Conservation (phyloP, 2,113 vertebrate genomes). For the Falcunculus frontatus region DNA sequence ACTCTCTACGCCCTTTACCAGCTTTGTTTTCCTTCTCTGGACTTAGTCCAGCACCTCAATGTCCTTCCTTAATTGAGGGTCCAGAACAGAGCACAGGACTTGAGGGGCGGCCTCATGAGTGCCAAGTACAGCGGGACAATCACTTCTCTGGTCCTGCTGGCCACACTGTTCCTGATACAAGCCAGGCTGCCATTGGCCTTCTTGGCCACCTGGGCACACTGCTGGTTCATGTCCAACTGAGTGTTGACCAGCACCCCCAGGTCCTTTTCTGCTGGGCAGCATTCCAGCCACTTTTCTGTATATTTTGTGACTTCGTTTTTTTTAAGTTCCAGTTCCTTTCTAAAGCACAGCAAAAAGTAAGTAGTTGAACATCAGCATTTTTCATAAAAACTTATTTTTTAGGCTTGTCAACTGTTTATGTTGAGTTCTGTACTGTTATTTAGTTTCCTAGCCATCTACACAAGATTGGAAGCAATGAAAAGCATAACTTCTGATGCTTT, state of each 20-base stretch:
- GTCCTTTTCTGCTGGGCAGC: neutral
- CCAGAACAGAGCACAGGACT: neutral
- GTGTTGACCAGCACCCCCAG: neutral
- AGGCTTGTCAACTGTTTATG: neutral
- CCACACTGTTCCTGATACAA: neutral
- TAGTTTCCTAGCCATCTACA: neutral
- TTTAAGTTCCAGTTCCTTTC: neutral
- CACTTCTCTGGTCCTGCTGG: neutral
- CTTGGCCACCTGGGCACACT: neutral
- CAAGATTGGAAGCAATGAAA: neutral
- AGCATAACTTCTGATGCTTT: neutral
- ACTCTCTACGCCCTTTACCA: neutral
- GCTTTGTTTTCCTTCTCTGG: neutral
- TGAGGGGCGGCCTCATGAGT: accelerated
- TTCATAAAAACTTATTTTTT: neutral
- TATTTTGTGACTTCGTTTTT: neutral
- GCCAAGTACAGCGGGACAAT: accelerated
- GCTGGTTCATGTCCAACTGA: neutral
- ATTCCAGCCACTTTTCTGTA: neutral
- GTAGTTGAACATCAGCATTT: neutral
- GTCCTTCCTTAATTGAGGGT: neutral
- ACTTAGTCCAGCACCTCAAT: neutral
- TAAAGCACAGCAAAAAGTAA: neutral
- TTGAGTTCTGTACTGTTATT: neutral
- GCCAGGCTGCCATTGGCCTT: neutral